A percentile compares a stretch with the other conserved stretches of the same genome.
These are phyloP conservation scores for Rosalia funebris DNA, from an alignment of 2,888 invertebrate genomes.

Conservation along the genomic window DNA sequence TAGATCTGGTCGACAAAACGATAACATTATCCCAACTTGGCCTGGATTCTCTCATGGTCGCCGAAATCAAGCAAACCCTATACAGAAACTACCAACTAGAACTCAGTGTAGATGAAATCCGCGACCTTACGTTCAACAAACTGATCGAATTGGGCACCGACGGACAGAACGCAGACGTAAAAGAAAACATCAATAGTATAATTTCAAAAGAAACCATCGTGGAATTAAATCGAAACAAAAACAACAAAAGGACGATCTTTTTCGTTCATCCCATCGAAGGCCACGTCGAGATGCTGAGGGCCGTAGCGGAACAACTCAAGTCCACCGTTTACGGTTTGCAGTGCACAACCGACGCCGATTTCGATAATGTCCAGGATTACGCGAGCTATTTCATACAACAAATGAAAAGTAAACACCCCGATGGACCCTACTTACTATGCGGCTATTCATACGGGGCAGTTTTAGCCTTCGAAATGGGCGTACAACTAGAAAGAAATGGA, in stretches of 20 bases:
- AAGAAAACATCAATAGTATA: constrained; percentile 14
- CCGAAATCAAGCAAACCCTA: constrained; percentile 49
- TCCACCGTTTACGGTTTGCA: constrained; percentile 42
- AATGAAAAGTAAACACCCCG: constrained; percentile 32
- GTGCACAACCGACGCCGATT: constrained; percentile 25
- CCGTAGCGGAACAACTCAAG: constrained; percentile 35
- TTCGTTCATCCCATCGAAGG: constrained; percentile 45
- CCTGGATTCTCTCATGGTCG: constrained; percentile 46
- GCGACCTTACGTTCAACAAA: constrained; percentile 39
- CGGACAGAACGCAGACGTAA: background rate
- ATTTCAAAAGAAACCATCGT: constrained; percentile 33
- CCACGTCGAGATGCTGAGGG: constrained; percentile 29
- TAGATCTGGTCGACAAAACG: constrained; percentile 40
- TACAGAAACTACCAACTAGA: constrained; percentile 45
- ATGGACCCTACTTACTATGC: constrained; percentile 42
- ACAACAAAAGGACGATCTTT: constrained; percentile 32
- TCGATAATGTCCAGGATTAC: constrained; percentile 29
- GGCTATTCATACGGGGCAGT: constrained; percentile 43
- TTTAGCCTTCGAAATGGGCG: constrained; percentile 37
- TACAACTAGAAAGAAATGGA: constrained; percentile 36
- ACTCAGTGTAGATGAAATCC: constrained; percentile 37
- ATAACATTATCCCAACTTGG: constrained; percentile 43
- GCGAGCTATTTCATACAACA: constrained; percentile 30
- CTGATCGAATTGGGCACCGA: constrained; percentile 24
- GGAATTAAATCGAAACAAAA: constrained; percentile 29